Evolutionary conservation across 2,888 invertebrate genomes (phyloP).

Genomic region (Diplolepis rosae): DNA sequence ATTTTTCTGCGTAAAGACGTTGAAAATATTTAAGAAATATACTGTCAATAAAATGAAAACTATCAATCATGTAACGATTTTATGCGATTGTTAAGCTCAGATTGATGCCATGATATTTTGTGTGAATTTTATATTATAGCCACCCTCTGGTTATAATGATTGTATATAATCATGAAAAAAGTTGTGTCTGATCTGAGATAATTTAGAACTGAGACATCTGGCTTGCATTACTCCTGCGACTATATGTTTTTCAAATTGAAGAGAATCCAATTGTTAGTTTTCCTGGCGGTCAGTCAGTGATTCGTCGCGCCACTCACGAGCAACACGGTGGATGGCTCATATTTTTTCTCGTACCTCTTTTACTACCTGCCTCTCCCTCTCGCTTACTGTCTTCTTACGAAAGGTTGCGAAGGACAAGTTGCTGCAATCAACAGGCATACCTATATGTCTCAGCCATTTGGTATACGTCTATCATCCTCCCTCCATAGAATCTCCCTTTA

Average conservation of each 20-base stretch:
- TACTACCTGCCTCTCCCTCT: slow-evolving; percentile 33
- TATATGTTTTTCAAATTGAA: slow-evolving; percentile 54
- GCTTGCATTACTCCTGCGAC: no score
- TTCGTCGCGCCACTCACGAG: slow-evolving; percentile 55
- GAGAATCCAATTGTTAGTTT: slow-evolving; percentile 58
- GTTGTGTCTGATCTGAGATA: no score
- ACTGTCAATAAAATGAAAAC: no score
- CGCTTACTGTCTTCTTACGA: slow-evolving; percentile 13
- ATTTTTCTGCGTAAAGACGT: no score
- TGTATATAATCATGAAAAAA: no score
- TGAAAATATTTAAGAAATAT: no score
- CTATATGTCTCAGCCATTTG: slow-evolving; percentile 7
- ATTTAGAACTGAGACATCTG: no score
- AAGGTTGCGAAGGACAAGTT: slow-evolving; percentile 22
- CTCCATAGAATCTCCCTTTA: not conserved
- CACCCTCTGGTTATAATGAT: no score
- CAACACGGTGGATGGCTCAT: not conserved
- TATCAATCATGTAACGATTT: no score
- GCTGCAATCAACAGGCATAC: not conserved
- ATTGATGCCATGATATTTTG: no score
- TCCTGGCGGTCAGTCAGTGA: slow-evolving; percentile 53
- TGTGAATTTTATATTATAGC: no score
- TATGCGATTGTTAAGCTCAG: no score
- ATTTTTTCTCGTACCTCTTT: slow-evolving; percentile 32
- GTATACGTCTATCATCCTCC: not conserved